Percentiles rank a stretch among this genome's conserved stretches.
Conservation (phyloP, 35 echinoderm and acorn worm species). For the Heliocidaris tuberculata region DNA sequence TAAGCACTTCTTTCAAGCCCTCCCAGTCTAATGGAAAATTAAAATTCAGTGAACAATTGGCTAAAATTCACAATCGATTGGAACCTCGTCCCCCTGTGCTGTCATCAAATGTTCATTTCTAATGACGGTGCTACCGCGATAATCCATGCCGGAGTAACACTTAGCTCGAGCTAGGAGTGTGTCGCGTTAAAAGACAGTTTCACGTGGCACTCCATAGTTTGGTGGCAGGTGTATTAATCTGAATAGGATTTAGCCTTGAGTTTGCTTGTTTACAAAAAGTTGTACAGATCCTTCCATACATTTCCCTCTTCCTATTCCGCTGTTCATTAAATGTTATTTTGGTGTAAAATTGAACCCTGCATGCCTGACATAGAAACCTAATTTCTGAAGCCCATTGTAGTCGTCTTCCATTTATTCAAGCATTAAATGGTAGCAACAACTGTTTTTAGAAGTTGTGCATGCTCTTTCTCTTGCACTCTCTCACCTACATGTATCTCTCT, state of each 20-base stretch:
- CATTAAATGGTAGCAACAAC: not conserved
- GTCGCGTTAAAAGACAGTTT: constrained; percentile 19
- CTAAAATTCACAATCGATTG: not conserved
- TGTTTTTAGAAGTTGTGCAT: no score
- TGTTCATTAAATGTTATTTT: not conserved
- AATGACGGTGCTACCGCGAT: not conserved
- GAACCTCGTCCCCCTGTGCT: not conserved
- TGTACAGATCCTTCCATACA: not conserved
- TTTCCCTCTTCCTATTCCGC: not conserved
- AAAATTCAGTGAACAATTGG: constrained; percentile 18
- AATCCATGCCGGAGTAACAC: constrained; percentile 19
- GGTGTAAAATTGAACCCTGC: not conserved
- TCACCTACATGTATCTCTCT: not conserved
- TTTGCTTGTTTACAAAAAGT: not conserved
- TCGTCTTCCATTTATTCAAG: not conserved
- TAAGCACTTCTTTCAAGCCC: constrained; percentile 10
- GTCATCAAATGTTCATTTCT: constrained; percentile 49
- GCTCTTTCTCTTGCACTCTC: no score
- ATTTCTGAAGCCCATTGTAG: not conserved
- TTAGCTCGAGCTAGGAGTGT: not conserved
- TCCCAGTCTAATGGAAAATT: constrained; percentile 16
- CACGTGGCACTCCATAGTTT: constrained; percentile 33
- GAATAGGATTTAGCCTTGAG: not conserved
- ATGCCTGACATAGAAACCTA: not conserved
- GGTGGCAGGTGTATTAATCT: not conserved